Evolutionary conservation across 1,140 invertebrate species (phyloP), one percentile per base, ranked within the genome.

Genomic region (Drosophila insularis): DNA sequence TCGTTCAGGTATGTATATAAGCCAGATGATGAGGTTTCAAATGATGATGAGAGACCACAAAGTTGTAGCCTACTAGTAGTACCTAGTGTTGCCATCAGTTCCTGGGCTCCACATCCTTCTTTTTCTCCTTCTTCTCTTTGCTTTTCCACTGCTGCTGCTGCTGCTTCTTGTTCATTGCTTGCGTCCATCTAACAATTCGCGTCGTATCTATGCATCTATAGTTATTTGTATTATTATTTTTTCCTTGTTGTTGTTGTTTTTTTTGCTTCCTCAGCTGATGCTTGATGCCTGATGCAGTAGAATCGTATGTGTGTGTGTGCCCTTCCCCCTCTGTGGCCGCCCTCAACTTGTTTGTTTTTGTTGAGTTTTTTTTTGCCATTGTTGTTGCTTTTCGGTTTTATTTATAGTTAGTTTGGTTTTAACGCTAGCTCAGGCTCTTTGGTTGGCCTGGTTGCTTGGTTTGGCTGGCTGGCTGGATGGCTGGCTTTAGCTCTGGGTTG

Each of bases 151-250:
- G 39, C 50, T 32, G 68, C 63, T 40, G 32, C 35, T 37, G 35
- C 11, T 37, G 35, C 69, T 68, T 74, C 66, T 69, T 67, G 75
- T 84, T 67, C 79, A 80, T 70, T 63, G 66, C 76, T 85, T 68
- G 70, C 14, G 43, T 79, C 58, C 79, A 86, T 86, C 82, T 87
- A 86, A 86, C 82, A 87, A 86, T 79, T 69, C 79, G 43, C 43
- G 8, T 75, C 79, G 67, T 87, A 86, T 86, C 82, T 86, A 86
- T 86, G 82, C 82, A 86, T 86, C 82, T 87, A 79, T 86, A 87
- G 79, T 86, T 86, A 86, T 86, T 86, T 86, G 82, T 86, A 86
- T 86, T 86, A 86, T 86, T 86, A 86, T 86, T 86, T 50, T 82
- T 89, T 62, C 79, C 68, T 87, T 82, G 82, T 89, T 80, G 82